A percentile compares a stretch with the other conserved stretches of the same genome.
Evolutionary conservation across 1,140 invertebrate species (phyloP).

Genomic region (Gryllus bimaculatus): DNA sequence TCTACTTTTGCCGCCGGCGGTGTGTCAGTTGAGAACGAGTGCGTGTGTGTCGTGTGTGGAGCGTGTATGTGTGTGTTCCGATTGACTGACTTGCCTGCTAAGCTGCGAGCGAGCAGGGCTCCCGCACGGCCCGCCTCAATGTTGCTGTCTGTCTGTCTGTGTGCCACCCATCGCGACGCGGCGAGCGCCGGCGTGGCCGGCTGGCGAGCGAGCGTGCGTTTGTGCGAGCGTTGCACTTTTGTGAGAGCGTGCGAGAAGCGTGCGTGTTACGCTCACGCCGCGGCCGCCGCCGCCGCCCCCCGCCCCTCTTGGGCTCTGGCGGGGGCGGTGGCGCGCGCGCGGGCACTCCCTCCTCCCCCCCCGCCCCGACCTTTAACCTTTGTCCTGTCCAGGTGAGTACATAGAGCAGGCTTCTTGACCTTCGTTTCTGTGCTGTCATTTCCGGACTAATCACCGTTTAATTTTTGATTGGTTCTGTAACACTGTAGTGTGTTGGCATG

Average conservation of each 20-base stretch:
- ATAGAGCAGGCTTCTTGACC: neutral
- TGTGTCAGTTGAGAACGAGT: neutral
- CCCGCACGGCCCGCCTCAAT: neutral
- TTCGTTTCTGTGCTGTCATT: neutral
- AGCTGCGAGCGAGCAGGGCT: neutral
- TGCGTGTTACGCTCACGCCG: neutral
- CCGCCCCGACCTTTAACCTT: neutral
- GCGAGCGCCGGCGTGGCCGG: too few species aligned
- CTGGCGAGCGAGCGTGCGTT: neutral
- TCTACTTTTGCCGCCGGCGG: neutral
- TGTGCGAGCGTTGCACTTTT: neutral
- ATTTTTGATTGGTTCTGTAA: neutral
- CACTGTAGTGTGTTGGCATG: slow-evolving; percentile 3
- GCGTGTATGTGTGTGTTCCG: neutral
- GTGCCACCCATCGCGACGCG: neutral
- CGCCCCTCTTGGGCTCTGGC: neutral
- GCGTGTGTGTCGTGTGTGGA: too few species aligned
- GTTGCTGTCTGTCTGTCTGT: neutral
- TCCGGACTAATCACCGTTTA: slow-evolving; percentile 3
- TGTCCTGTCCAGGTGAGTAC: neutral
- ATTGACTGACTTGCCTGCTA: neutral
- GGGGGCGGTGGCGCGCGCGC: slow-evolving; percentile 4
- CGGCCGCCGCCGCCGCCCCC: neutral
- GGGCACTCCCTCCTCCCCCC: neutral
- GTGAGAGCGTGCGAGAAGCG: too few species aligned